Base-by-base conservation (phyloP, 2,888 invertebrate species). In the Esperia sulphurella region DNA sequence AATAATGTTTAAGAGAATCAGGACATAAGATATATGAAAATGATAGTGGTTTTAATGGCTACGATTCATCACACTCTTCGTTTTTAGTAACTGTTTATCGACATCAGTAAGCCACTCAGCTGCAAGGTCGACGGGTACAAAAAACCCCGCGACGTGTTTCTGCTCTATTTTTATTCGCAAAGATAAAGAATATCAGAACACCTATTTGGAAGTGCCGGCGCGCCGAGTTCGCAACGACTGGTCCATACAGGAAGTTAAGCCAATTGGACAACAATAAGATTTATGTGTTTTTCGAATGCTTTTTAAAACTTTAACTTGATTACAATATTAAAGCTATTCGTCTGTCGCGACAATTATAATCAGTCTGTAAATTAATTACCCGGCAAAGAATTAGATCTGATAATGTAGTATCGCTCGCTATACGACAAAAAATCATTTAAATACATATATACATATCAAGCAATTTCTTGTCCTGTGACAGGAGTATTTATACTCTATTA, bases 181-280 rank as follows among this genome's bases (percentile, higher is more conserved):
- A 79, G 77, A 87, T 86, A 85, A 85, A 83, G 75, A 86, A 80
- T 81, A 87, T 80, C 80, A 75, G 79, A 79, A 81, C 79, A 79
- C 81, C 79, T 78, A 83, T 87, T 87, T 87, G 87, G 88, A 81
- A 83, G 82, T 80, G 73, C 71, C 54, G 52, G 52, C 54, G 53
- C 50, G 47, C 52, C 52, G 51, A 52, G 46, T n/a, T 43, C 49
- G 49, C 50, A 52, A 68, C 64, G 72, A 86, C 87, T 79, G 80
- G 88, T 81, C 80, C 65, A 65, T 80, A 71, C 88, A 88, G 89
- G 89, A 89, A 89, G 85, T 84, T 65, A 67, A 77, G 67, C 70
- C 76, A 65, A 82, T 81, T 79, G 76, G 74, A 83, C 87, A 79
- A 85, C 81, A 79, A 74, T 78, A 81, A 83, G 87, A 88, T 86